A percentile compares a stretch with the other conserved stretches of the same genome.
Conservation (phyloP, 1,140 invertebrate genomes). For the Bombus breviceps region DNA sequence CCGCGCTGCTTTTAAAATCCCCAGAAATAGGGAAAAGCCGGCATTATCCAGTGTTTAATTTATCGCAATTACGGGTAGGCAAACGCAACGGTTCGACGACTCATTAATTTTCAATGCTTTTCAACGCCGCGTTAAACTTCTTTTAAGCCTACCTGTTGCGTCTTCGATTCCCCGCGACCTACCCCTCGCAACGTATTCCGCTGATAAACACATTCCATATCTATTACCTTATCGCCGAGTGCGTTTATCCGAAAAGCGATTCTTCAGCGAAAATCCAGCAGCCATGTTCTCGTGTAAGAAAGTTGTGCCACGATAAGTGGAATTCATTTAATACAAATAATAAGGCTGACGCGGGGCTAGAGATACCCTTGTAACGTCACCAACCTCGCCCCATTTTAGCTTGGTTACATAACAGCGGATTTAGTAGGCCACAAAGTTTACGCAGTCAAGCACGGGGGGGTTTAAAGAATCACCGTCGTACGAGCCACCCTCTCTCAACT, state of each 20-base stretch:
- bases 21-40: background rate
- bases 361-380: background rate
- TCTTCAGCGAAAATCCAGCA: background rate
- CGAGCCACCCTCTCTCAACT: slow-evolving; percentile 19
- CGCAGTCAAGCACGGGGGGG: slow-evolving; percentile 21
- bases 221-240: background rate
- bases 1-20: background rate
- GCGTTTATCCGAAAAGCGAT: background rate
- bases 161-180: background rate
- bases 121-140: slow-evolving; percentile 13
- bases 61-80: background rate
- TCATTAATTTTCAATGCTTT: slow-evolving; percentile 16
- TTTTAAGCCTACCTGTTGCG: slow-evolving; percentile 36
- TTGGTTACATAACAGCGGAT: slow-evolving; percentile 45
- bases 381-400: background rate
- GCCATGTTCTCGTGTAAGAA: too few species aligned
- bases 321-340: slow-evolving; percentile 24
- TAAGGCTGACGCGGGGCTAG: background rate
- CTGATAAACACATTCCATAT: slow-evolving; percentile 21
- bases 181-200: too few species aligned
- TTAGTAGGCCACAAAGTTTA: slow-evolving; percentile 48
- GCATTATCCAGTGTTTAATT: background rate
- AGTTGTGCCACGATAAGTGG: background rate
- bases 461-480: slow-evolving; percentile 49
- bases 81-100: background rate